Percentiles rank a stretch among this genome's conserved stretches.
Evolutionary conservation across 2,797 vertebrate genomes (phyloP).

Genomic region (Peromyscus nudipes): DNA sequence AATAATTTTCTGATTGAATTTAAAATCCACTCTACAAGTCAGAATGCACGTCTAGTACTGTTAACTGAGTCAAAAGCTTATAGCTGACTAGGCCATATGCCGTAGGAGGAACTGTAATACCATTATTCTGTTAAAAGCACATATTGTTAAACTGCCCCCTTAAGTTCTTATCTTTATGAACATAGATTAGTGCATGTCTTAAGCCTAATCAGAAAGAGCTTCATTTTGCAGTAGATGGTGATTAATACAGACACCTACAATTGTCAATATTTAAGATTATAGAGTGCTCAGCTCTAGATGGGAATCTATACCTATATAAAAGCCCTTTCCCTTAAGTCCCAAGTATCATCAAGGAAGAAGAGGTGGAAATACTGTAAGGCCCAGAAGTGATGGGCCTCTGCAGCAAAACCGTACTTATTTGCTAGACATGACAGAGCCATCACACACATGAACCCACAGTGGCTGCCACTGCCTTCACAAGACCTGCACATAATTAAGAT

Average conservation of each 20-base stretch:
- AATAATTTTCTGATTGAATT: neutral
- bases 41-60: neutral
- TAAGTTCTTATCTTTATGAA: neutral
- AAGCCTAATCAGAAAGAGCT: neutral
- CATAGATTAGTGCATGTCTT: neutral
- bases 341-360: neutral
- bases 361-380: neutral
- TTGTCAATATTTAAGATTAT: neutral
- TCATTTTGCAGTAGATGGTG: neutral
- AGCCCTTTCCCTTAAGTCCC: neutral
- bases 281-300: neutral
- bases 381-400: neutral
- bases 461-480: neutral
- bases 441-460: neutral
- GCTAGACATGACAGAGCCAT: neutral
- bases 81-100: neutral
- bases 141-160: neutral
- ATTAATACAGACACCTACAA: neutral
- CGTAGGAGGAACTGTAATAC: neutral
- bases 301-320: neutral
- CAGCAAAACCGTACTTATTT: neutral
- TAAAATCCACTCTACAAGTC: neutral
- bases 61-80: neutral
- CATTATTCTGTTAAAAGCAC: neutral
- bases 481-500: too few species aligned